Conservation (phyloP, 2,888 invertebrate species). For the Agrochola lychnidis region DNA sequence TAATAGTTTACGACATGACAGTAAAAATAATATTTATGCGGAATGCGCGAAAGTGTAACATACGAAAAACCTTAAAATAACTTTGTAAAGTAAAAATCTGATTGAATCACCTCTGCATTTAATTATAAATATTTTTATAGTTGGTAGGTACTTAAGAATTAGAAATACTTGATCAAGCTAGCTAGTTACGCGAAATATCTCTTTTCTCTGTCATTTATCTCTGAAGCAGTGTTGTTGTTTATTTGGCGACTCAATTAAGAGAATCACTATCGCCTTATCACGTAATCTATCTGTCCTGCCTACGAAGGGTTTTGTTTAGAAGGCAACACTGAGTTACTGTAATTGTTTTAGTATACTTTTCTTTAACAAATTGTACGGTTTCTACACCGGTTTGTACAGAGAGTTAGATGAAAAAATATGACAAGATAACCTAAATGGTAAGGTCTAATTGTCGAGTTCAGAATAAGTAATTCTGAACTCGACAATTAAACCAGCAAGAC, state of each 20-base stretch:
- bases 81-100: neutral
- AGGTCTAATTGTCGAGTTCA: neutral
- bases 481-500: too few species aligned
- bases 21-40: too few species aligned
- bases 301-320: constrained; percentile 41
- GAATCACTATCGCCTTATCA: constrained; percentile 51
- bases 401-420: neutral
- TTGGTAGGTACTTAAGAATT: neutral
- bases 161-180: neutral
- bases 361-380: neutral
- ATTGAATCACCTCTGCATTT: neutral
- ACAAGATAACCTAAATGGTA: neutral
- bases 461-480: neutral
- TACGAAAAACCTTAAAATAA: too few species aligned
- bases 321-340: constrained; percentile 32
- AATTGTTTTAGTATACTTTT: constrained; percentile 3
- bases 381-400: too few species aligned
- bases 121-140: neutral
- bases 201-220: constrained; percentile 24
- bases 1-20: too few species aligned
- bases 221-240: constrained; percentile 27
- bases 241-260: constrained; percentile 60
- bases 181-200: constrained; percentile 16
- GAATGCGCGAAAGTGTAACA: too few species aligned
- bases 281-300: constrained; percentile 53